Evolutionary conservation across 2,888 invertebrate genomes (phyloP).

Genomic region (Lithodes maja): DNA sequence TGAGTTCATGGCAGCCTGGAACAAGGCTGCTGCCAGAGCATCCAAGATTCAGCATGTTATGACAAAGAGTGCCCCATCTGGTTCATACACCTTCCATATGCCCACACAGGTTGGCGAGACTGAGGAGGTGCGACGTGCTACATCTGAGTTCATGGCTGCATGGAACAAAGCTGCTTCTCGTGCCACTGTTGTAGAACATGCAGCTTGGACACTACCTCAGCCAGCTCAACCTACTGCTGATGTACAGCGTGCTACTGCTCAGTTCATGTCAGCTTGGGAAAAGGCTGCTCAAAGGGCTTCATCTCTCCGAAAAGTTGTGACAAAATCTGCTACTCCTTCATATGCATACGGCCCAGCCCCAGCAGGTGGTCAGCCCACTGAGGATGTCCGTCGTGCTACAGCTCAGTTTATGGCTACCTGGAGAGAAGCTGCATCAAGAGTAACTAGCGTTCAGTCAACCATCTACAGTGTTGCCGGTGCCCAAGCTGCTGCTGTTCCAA

Average conservation of each 20-base stretch:
- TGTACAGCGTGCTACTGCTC: conserved; percentile 34
- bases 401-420: conserved; percentile 44
- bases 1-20: conserved; percentile 63
- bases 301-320: conserved; percentile 26
- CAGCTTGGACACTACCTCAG: conserved; percentile 14
- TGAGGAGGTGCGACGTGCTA: conserved; percentile 51
- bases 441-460: conserved; percentile 45
- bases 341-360: conserved; percentile 12
- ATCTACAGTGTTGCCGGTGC: conserved; percentile 47
- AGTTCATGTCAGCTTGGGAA: conserved; percentile 48
- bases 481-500: conserved; percentile 3
- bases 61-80: conserved; percentile 24
- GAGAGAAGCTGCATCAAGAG: conserved; percentile 46
- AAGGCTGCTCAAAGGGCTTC: conserved; percentile 53
- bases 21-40: conserved; percentile 48
- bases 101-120: conserved; percentile 41
- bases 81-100: conserved; percentile 22
- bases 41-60: conserved; percentile 23
- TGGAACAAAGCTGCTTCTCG: conserved; percentile 52
- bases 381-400: conserved; percentile 32
- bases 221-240: conserved; percentile 40
- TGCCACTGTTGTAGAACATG: conserved; percentile 40
- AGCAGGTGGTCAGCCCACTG: conserved; percentile 30
- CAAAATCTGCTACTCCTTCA: background rate
- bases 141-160: conserved; percentile 56